Evolutionary conservation across 2,113 vertebrate species (phyloP).

Genomic region (Lutjanus erythropterus): DNA sequence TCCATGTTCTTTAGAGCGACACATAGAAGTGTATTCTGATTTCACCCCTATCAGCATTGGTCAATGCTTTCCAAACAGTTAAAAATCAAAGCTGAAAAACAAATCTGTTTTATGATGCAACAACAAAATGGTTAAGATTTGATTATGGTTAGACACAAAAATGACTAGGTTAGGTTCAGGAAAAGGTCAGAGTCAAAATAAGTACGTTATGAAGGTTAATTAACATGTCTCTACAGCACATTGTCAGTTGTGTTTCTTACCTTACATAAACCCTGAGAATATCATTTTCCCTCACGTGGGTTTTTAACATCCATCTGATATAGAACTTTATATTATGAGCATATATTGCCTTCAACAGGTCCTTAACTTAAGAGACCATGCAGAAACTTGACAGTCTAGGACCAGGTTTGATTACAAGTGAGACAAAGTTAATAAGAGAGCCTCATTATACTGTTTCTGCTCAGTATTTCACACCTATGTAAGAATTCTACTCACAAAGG

Average conservation of each 20-base stretch:
- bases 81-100: too few species aligned
- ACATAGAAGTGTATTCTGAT: too few species aligned
- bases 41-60: too few species aligned
- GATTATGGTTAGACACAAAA: too few species aligned
- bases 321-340: not conserved
- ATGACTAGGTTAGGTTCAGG: too few species aligned
- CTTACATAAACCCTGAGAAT: not conserved
- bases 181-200: not conserved
- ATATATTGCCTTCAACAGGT: not conserved
- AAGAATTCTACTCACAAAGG: not conserved
- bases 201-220: not conserved
- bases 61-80: too few species aligned
- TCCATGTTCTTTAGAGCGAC: too few species aligned
- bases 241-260: not conserved
- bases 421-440: not conserved
- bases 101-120: too few species aligned
- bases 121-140: too few species aligned
- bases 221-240: not conserved
- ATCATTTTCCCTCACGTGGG: not conserved
- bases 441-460: not conserved
- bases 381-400: not conserved
- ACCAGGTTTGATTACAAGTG: not conserved
- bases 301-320: not conserved
- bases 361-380: not conserved
- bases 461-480: not conserved